Percentiles rank a stretch among this genome's conserved stretches.
phyloP scores from a whole-genome alignment of 2,113 vertebrate genomes.

The Varanus salvator region DNA sequence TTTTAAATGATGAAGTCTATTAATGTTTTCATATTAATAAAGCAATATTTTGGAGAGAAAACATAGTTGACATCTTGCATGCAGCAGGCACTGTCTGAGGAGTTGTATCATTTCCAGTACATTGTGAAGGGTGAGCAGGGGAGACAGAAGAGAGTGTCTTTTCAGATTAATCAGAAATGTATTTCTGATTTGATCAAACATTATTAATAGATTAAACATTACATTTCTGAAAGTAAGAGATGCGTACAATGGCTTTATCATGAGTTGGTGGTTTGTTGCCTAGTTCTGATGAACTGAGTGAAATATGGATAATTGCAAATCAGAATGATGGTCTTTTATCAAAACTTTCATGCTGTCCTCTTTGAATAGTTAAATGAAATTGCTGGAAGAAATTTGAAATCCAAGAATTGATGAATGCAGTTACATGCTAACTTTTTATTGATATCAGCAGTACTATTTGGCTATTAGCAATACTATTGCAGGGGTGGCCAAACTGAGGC shows the following conservation, averaged over 20 bases:
- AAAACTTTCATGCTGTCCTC: neutral
- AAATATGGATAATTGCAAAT: neutral
- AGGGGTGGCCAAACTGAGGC: too few species aligned
- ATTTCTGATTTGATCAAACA: neutral
- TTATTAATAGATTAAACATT: slow-evolving; percentile 11
- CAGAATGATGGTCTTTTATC: neutral
- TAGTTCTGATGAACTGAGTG: neutral
- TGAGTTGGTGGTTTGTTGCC: neutral
- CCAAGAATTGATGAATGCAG: neutral
- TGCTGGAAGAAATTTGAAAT: neutral
- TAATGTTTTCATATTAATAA: neutral
- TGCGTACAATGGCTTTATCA: neutral
- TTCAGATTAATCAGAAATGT: neutral
- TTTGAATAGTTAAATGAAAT: neutral
- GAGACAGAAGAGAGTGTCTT: neutral
- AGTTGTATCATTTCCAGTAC: neutral
- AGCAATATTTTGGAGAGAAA: neutral
- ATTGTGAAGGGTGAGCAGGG: neutral
- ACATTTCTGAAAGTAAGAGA: neutral
- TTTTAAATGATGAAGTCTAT: neutral
- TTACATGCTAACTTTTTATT: neutral
- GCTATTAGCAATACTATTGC: too few species aligned
- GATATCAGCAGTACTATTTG: neutral
- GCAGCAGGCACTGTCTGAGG: neutral
- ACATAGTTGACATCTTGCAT: neutral